phyloP scores from a whole-genome alignment of 2,888 invertebrate species.

The Spodoptera exigua region DNA sequence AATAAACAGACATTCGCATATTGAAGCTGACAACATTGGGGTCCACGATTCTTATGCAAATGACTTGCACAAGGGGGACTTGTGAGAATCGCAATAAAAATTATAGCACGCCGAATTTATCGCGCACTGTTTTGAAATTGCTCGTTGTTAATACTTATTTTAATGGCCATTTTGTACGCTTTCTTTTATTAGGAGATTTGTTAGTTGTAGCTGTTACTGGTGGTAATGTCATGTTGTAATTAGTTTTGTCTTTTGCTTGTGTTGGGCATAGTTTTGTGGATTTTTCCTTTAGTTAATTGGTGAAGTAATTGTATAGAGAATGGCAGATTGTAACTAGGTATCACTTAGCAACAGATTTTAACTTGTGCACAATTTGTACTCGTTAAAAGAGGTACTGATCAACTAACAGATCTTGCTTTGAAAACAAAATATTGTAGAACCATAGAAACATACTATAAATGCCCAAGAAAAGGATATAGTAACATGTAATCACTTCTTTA shows the following conservation, averaged over 20 bases:
- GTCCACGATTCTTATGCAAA: constrained; percentile 81
- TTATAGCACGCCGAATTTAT: constrained; percentile 60
- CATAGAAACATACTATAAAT: no score
- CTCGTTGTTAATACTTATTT: constrained; percentile 43
- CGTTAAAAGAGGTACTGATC: no score
- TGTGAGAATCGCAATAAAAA: constrained; percentile 73
- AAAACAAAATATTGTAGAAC: no score
- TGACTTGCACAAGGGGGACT: constrained; percentile 68
- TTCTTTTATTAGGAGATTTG: constrained; percentile 9
- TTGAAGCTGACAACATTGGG: constrained; percentile 71
- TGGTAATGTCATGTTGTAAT: not conserved
- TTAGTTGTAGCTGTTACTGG: constrained; percentile 23
- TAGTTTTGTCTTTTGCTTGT: not conserved
- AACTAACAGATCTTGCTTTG: no score
- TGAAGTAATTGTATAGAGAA: no score
- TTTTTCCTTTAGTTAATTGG: no score
- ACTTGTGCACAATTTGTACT: no score
- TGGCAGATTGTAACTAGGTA: no score
- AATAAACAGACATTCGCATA: constrained; percentile 80
- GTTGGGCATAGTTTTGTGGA: no score
- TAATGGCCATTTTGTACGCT: constrained; percentile 37
- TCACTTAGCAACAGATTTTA: no score
- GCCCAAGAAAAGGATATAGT: no score
- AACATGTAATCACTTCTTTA: no score
- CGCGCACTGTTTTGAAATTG: constrained; percentile 51